Evolutionary conservation across 2,888 invertebrate genomes (phyloP), one percentile per base, ranked within the genome.

Genomic region (Pheosia gnoma): DNA sequence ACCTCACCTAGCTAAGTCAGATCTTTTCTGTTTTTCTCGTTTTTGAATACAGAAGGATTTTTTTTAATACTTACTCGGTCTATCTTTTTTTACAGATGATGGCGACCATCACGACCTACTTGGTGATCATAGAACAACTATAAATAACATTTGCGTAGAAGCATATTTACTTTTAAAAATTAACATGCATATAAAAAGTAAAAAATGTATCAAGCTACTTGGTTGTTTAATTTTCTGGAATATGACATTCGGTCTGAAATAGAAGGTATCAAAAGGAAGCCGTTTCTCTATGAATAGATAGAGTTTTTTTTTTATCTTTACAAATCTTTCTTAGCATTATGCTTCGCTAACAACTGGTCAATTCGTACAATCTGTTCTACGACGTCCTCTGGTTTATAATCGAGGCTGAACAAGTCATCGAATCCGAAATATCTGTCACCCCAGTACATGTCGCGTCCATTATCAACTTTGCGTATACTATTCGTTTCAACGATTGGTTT

Each of bases 341-440:
- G 68, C 10, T 85, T 79, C 61, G 88, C 86, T 47, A 88, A 70
- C 51, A 81, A 71, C 57, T 80, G 71, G 52, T 88, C 84, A 3
- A 79, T 73, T 43, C 71, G 69, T 2, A 86, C 37, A 36, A 79
- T 68, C 45, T 75, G 75, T 59, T 82, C 75, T 57, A 80, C 82
- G 3, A 88, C 77, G 58, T 88, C 85, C 62, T 81, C 78, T 9
- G 83, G 79, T 0, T 78, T 65, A 5, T 81, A 57, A 62, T 69
- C 61, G 38, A 78, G 65, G 6, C 65, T 63, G 39, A 67, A 66
- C 41, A 70, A 70, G 56, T 63, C 60, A 39, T 63, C 68, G n/a
- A 69, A 70, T 41, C 74, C 70, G 11, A 56, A 4, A 59, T 68
- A 71, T 4, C 37, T 45, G 6, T 73, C 61, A 25, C 52, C 41